Evolutionary conservation across 2,113 vertebrate species (phyloP).

Genomic region (Syrmaticus mikado): DNA sequence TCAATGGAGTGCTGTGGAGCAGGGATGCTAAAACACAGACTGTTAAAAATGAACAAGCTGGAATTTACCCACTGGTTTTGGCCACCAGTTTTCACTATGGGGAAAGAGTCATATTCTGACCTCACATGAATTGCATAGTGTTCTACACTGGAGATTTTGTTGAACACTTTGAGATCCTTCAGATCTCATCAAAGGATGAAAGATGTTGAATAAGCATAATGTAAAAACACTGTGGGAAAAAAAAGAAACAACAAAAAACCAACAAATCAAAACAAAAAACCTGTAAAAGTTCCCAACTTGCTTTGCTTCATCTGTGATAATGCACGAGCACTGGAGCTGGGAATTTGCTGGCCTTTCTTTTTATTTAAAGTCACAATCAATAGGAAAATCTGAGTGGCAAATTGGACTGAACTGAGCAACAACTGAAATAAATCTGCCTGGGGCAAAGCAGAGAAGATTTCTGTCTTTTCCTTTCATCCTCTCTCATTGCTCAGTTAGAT

Average conservation of each 20-base stretch:
- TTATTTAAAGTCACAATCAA: constrained; percentile 28
- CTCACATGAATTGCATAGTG: neutral
- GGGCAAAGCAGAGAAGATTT: neutral
- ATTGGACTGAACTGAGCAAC: constrained; percentile 4
- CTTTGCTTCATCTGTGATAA: neutral
- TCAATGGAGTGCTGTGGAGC: neutral
- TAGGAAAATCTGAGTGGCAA: constrained; percentile 34
- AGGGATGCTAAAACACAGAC: neutral
- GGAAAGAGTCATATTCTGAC: neutral
- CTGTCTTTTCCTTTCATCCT: neutral
- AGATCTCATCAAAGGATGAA: neutral
- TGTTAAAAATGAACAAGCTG: neutral
- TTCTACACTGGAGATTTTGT: neutral
- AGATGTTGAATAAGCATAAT: neutral
- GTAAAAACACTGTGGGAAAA: neutral
- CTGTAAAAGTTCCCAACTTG: neutral
- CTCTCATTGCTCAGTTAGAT: neutral
- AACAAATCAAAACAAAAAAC: no score
- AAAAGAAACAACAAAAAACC: neutral
- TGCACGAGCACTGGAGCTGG: neutral
- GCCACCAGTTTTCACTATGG: neutral
- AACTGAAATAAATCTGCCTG: constrained; percentile 22
- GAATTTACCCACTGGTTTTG: neutral
- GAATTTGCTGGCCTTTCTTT: neutral
- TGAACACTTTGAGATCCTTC: neutral